Conservation (phyloP, 2,888 invertebrate genomes). For the Dicycla oo region DNA sequence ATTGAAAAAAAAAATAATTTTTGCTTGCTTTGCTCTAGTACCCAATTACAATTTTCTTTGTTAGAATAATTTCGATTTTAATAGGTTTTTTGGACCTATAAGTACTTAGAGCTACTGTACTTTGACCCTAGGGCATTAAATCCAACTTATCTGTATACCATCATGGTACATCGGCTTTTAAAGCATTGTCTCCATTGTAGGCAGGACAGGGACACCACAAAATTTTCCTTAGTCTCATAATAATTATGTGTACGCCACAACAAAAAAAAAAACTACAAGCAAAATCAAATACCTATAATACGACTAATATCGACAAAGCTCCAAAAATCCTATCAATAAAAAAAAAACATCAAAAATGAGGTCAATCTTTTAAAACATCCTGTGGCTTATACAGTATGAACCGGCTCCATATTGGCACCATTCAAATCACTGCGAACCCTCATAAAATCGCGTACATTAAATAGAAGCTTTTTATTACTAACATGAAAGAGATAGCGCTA, state of each 20-base stretch:
- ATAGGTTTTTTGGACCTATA: neutral
- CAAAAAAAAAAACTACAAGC: neutral
- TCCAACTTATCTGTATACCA: neutral
- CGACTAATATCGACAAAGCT: neutral
- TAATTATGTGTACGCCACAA: neutral
- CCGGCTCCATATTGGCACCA: constrained; percentile 44
- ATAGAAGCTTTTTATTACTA: constrained; percentile 49
- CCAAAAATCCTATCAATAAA: too few species aligned
- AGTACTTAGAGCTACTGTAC: neutral
- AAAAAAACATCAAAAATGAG: constrained; percentile 3
- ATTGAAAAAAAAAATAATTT: too few species aligned
- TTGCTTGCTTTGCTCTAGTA: neutral
- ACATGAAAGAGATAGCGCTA: constrained; percentile 28
- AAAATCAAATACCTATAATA: neutral
- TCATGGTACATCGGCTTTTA: neutral
- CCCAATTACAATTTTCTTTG: constrained; percentile 11
- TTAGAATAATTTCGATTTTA: neutral
- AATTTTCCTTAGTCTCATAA: neutral
- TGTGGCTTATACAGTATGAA: constrained; percentile 36
- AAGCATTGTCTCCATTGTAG: neutral
- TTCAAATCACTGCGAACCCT: constrained; percentile 49
- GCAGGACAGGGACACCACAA: neutral
- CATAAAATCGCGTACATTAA: constrained; percentile 47
- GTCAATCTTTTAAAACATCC: constrained; percentile 18
- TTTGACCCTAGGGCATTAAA: neutral